Conservation (phyloP, 2,797 vertebrate genomes). For the Epinephelus malabaricus region DNA sequence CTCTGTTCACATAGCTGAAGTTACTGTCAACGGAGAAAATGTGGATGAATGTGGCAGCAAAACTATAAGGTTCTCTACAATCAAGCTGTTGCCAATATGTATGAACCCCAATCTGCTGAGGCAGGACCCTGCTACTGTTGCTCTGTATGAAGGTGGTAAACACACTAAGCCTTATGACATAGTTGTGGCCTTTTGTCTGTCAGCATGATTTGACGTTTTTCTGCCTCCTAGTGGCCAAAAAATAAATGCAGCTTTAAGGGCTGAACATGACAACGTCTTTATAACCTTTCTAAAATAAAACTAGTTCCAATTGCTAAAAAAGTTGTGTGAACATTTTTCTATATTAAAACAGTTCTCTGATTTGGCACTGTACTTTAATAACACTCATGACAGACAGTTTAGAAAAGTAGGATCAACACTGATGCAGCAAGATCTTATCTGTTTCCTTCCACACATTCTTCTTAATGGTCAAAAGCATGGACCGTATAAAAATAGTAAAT, state of each 20-base stretch:
- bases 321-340: background rate
- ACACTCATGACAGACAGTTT: no score
- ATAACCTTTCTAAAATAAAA: background rate
- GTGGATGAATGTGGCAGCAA: background rate
- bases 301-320: background rate
- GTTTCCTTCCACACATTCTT: background rate
- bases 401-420: no score
- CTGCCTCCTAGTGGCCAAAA: background rate
- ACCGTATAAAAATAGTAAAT: no score
- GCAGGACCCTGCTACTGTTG: background rate
- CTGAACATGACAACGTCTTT: background rate
- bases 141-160: background rate
- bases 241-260: background rate
- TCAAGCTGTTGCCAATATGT: no score
- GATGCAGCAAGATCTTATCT: background rate
- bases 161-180: background rate
- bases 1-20: conserved; percentile 14
- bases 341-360: background rate
- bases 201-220: background rate
- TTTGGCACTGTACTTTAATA: background rate
- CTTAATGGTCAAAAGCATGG: no score
- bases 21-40: conserved; percentile 16
- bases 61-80: background rate
- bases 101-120: background rate
- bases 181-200: background rate